Percentiles rank a stretch among this genome's conserved stretches.
These are phyloP conservation scores for Stenodema calcarata DNA, from an alignment of 2,888 invertebrate genomes.

Conservation along the genomic window DNA sequence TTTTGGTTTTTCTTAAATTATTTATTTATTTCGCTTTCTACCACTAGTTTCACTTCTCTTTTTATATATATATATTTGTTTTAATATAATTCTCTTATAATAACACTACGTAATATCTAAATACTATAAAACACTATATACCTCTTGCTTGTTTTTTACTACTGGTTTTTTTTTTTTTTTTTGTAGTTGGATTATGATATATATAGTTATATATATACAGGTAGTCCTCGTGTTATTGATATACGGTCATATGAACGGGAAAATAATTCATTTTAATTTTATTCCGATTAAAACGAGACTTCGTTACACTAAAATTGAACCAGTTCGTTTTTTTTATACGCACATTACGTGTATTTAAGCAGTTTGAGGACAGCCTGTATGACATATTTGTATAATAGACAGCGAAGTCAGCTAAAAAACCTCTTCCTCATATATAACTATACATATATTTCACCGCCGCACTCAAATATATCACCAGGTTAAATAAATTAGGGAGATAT, in stretches of 20 bases:
- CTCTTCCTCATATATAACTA: constrained; percentile 39
- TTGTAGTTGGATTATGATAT: constrained; percentile 43
- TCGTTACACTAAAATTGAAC: too few species aligned
- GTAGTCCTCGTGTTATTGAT: not conserved
- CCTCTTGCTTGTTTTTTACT: constrained; percentile 18
- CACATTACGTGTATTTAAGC: not conserved
- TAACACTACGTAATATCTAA: constrained; percentile 46
- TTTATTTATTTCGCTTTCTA: constrained; percentile 25
- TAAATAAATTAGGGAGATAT: constrained; percentile 50
- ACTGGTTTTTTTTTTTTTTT: constrained; percentile 24
- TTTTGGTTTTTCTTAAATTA: constrained; percentile 10
- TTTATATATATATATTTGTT: constrained; percentile 45
- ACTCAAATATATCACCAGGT: constrained; percentile 44
- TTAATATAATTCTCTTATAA: constrained; percentile 45
- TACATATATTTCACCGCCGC: constrained; percentile 41
- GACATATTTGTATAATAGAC: constrained; percentile 21
- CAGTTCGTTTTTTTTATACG: not conserved
- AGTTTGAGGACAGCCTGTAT: not conserved
- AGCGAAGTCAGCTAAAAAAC: constrained; percentile 39
- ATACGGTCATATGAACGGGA: too few species aligned
- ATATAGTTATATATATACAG: constrained; percentile 43
- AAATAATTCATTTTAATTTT: too few species aligned
- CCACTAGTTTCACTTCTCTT: constrained; percentile 38
- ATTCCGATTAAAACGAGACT: too few species aligned
- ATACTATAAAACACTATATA: constrained; percentile 43